A percentile compares a stretch with the other conserved stretches of the same genome.
Evolutionary conservation across 1,140 invertebrate species (phyloP).

Genomic region (Drosophila malerkotliana): DNA sequence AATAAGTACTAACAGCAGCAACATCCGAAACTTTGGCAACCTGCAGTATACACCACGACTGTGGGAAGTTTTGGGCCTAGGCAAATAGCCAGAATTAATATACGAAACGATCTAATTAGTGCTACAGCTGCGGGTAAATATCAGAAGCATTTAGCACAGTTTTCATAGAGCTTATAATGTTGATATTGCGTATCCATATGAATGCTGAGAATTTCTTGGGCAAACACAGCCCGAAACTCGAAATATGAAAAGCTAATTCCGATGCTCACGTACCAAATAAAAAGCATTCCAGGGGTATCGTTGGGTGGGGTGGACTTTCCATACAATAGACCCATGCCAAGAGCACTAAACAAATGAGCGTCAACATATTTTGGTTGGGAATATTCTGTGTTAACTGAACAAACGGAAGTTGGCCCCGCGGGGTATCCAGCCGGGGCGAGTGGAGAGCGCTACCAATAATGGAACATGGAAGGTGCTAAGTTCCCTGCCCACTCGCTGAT

Average conservation of each 20-base stretch:
- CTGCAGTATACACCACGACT: constrained; percentile 7
- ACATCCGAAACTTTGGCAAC: constrained; percentile 8
- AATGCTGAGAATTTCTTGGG: constrained; percentile 52
- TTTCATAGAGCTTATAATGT: constrained; percentile 58
- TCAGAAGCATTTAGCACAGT: constrained; percentile 70
- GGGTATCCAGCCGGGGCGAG: constrained; percentile 14
- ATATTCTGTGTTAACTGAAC: constrained; percentile 29
- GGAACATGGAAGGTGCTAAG: constrained; percentile 57
- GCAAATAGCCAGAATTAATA: constrained; percentile 54
- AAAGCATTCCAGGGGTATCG: constrained; percentile 46
- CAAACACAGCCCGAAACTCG: constrained; percentile 39
- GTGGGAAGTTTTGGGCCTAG: constrained; percentile 66
- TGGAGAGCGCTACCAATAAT: constrained; percentile 22
- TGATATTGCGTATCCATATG: constrained; percentile 36
- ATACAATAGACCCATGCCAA: constrained; percentile 58
- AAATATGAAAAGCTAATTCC: constrained; percentile 49
- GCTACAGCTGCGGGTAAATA: constrained; percentile 54
- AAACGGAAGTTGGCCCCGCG: constrained; percentile 66
- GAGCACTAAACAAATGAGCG: constrained; percentile 43
- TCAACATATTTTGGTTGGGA: constrained; percentile 56
- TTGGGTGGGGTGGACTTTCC: neutral
- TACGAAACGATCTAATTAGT: constrained; percentile 58
- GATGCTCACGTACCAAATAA: constrained; percentile 68
- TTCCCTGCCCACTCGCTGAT: constrained; percentile 23
- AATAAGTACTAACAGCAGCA: constrained; percentile 5